phyloP scores from a whole-genome alignment of 2,888 invertebrate species.

The Agrotis clavis region DNA sequence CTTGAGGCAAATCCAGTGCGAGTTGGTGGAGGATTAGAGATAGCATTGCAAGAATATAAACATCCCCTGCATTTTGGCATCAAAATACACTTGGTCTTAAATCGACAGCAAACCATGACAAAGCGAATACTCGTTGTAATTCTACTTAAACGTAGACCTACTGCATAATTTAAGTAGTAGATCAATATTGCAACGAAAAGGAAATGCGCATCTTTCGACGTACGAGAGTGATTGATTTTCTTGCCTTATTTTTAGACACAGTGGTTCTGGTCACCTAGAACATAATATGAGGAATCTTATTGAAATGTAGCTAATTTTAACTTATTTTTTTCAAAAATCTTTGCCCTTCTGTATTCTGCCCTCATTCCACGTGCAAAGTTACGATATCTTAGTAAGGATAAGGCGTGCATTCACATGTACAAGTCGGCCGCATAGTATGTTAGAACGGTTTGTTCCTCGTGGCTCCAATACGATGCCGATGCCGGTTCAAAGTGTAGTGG shows the following conservation, averaged over 20 bases:
- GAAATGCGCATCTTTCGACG: background rate
- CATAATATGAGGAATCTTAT: background rate
- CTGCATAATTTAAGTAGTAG: no score
- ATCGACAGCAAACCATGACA: background rate
- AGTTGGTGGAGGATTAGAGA: no score
- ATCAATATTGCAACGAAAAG: background rate
- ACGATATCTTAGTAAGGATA: slow-evolving; percentile 45
- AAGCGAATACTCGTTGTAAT: background rate
- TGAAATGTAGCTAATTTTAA: background rate
- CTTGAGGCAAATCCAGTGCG: no score
- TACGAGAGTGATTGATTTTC: background rate
- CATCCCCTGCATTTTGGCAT: no score
- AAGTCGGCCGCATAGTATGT: slow-evolving; percentile 31
- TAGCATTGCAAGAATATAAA: background rate
- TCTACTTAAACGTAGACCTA: no score
- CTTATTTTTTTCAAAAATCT: no score
- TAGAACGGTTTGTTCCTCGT: slow-evolving; percentile 44
- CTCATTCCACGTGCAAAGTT: slow-evolving; percentile 16
- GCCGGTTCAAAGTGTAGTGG: slow-evolving; percentile 27
- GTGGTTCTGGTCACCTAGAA: background rate
- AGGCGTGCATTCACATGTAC: slow-evolving; percentile 54
- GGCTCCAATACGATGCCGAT: slow-evolving; percentile 28
- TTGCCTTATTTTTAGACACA: background rate
- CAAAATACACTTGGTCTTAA: background rate
- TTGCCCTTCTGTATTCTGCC: slow-evolving; percentile 21